These are phyloP conservation scores for Planococcus citri DNA, from an alignment of 1,140 invertebrate species.

Conservation along the genomic window DNA sequence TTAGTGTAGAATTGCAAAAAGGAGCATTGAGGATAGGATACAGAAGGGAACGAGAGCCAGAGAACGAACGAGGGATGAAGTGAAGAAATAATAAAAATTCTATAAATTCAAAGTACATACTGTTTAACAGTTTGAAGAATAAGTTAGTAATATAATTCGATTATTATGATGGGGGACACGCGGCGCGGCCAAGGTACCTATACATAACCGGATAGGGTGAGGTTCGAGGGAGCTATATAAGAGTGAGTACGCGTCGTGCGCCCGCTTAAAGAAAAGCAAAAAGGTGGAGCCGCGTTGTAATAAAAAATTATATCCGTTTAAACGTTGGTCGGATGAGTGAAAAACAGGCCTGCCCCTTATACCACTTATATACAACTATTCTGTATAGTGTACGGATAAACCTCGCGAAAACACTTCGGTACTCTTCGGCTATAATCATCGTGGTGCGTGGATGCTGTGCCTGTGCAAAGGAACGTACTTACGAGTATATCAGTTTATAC, in stretches of 20 bases:
- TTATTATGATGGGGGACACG: neutral
- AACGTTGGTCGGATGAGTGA: slow-evolving; percentile 19
- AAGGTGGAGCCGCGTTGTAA: slow-evolving; percentile 12
- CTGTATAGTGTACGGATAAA: too few species aligned
- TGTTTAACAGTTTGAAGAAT: slow-evolving; percentile 4
- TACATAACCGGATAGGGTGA: neutral
- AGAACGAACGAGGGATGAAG: too few species aligned
- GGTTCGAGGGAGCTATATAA: too few species aligned
- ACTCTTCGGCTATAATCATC: too few species aligned
- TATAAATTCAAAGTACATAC: neutral
- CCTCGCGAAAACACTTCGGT: neutral
- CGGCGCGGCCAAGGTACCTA: too few species aligned
- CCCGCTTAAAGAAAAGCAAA: slow-evolving; percentile 6
- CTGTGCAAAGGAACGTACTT: too few species aligned
- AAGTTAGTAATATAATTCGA: slow-evolving; percentile 3
- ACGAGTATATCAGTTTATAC: too few species aligned
- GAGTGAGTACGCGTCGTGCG: too few species aligned
- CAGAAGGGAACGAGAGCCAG: neutral
- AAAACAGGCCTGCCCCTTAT: slow-evolving; percentile 19
- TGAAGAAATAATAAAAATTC: slow-evolving; percentile 3
- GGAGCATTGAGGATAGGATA: too few species aligned
- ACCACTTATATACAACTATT: slow-evolving; percentile 6
- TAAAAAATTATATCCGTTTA: slow-evolving; percentile 21
- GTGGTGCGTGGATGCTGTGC: too few species aligned
- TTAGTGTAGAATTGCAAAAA: too few species aligned